Base-by-base conservation (phyloP, 1,140 invertebrate genomes). In the Colletes latitarsis region DNA sequence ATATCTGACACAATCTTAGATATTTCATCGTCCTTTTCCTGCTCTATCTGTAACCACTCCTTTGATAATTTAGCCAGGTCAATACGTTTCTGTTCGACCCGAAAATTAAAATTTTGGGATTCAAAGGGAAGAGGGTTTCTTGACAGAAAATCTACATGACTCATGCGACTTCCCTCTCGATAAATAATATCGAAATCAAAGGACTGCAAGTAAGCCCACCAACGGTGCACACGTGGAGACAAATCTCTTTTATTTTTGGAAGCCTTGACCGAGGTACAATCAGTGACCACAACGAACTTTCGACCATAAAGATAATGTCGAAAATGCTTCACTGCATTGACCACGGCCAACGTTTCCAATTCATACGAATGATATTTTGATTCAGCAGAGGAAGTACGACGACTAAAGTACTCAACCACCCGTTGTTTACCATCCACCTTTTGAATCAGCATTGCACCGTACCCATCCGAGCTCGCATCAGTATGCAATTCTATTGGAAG, bases 211-310 rank as follows among this genome's bases (percentile, higher is more conserved):
- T 68, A 89, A 12, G 87, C 78, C 88, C 90, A 92, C 88, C 90
- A 92, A n/a, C 89, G 68, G 68, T 91, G 85, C 3, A 86, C 90
- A 39, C 90, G 66, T 0, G 92, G 90, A 0, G 77, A 83, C 80
- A 92, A 85, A 83, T 91, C 79, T 85, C 83, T 85, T 85, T 88
- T 90, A 81, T 84, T 89, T 77, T 53, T 19, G 1, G 88, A 85
- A 81, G 82, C 86, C 87, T 77, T 91, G 77, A 88, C 86, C 57
- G 64, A 93, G 66, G 89, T 90, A 52, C 91, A 92, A 82, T 91
- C 88, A 0, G 79, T 92, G n/a, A 82, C 63, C 4, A 79, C 69
- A 6, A 53, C 67, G 62, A 81, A 84, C n/a, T 72, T 60, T 67
- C 82, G 72, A 8, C 85, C 89, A 46, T 88, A 81, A 19, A 93